Base-by-base conservation (phyloP, 2,888 invertebrate species). In the Synergus japonicus region DNA sequence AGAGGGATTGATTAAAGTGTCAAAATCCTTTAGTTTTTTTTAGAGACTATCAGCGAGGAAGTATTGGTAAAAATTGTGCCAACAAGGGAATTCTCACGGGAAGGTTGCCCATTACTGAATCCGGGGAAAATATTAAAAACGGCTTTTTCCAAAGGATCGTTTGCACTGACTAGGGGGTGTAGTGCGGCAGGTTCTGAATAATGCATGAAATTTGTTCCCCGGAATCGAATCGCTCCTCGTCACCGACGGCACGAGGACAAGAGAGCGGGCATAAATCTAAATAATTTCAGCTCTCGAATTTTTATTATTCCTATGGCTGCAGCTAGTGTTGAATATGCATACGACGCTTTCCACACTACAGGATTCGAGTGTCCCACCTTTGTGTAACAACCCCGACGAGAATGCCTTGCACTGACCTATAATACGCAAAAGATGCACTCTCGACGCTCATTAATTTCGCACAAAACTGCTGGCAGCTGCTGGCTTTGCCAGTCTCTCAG, bases 141-240 rank as follows among this genome's bases (percentile, higher is more conserved):
- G 81, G 80, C 66, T 86, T 89, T 88, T 88, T 87, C 83, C 82
- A 86, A 87, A 88, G 88, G 87, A 87, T 89, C 89, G 89, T 81
- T 88, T 87, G 87, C 87, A 89, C 88, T 87, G 87, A 87, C 86
- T 82, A 77, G 82, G 86, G 85, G 83, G 84, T 87, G 87, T 85
- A 88, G 85, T 83, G 88, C 85, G 85, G 85, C 85, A 83, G 84
- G 85, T 86, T 82, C 82, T 91, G 91, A 91, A 91, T 91, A 90
- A 91, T 91, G 89, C 90, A 91, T 91, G 90, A 91, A 91, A 91
- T 91, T 91, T 90, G 89, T 89, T 87, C 87, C 87, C 87, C 86
- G 85, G 87, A 90, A 91, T 90, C 89, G 88, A 90, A 90, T 90
- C 88, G 85, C 87, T 86, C 83, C 88, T 90, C 90, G 90, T 88